phyloP scores from a whole-genome alignment of 2,888 invertebrate species.

The Apeira syringaria region DNA sequence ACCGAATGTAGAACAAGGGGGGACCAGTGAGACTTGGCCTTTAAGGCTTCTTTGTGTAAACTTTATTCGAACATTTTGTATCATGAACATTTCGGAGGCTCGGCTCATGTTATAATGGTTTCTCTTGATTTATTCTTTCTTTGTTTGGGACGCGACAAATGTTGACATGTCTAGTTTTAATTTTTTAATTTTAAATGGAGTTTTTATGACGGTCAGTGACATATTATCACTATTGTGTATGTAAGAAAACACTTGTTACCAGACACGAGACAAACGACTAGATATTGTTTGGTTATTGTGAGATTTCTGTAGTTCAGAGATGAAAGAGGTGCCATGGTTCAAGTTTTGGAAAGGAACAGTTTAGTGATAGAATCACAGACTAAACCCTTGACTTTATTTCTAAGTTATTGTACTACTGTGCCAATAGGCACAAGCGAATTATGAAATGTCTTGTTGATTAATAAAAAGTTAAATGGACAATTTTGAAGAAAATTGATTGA shows the following conservation, averaged over 20 bases:
- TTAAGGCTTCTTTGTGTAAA: slow-evolving; percentile 62
- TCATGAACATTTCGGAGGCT: slow-evolving; percentile 44
- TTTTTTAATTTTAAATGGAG: slow-evolving; percentile 48
- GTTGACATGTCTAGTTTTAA: slow-evolving; percentile 66
- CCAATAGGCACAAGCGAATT: too few species aligned
- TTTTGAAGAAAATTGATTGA: too few species aligned
- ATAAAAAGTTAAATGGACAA: too few species aligned
- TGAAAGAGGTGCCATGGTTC: too few species aligned
- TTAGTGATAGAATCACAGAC: too few species aligned
- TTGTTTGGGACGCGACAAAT: slow-evolving; percentile 73
- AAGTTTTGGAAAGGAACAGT: too few species aligned
- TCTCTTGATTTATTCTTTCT: slow-evolving; percentile 77
- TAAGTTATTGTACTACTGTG: too few species aligned
- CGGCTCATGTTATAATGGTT: slow-evolving; percentile 43
- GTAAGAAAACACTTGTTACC: slow-evolving; percentile 4
- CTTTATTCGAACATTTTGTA: slow-evolving; percentile 39
- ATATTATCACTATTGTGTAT: slow-evolving; percentile 40
- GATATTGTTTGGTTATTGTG: not conserved
- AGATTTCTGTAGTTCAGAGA: too few species aligned
- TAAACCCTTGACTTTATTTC: too few species aligned
- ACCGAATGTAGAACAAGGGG: slow-evolving; percentile 55
- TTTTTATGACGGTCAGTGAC: slow-evolving; percentile 42
- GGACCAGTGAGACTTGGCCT: slow-evolving; percentile 46
- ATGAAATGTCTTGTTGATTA: too few species aligned
- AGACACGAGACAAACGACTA: not conserved